Base-by-base conservation (phyloP, 2,113 vertebrate species). In the Cynocephalus volans region DNA sequence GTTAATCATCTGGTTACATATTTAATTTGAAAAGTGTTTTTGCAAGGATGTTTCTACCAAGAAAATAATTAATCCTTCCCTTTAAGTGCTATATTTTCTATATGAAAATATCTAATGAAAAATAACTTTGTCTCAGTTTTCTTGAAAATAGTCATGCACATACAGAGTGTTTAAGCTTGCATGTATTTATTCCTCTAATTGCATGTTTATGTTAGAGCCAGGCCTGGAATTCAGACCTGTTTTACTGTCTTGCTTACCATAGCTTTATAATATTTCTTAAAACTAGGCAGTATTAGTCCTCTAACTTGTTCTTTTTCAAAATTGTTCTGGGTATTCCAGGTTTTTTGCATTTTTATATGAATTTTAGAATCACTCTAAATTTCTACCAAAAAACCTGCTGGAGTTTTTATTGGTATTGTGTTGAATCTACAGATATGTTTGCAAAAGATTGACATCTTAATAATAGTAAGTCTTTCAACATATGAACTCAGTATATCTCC, bases 271-370 rank as follows among this genome's bases (percentile, higher is more conserved):
- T 77, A 89, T 72, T 89, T 93, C 60, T 83, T 93, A 24, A 87
- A 75, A 67, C 92, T 28, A 64, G 24, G 10, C 18, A 45, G 24
- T 76, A 14, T 93, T 85, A 69, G 19, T 93, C 28, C 45, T 81
- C 36, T 60, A 26, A 52, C 83, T 97, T 52, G 19, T 87, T 90
- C 24, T 67, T 95, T 90, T 97, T 73, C 69, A 77, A 19, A 84
- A 45, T 67, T 79, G 12, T 85, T 88, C 76, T 72, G 23, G 23
- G 64, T 93, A 75, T 81, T 91, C 9, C 90, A 17, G 31, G 31
- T 90, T 70, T 33, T 94, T 98, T 88, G 50, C 80, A 65, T 92
- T 88, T 88, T 85, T 19, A 83, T 64, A 13, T 92, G 67, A 93
- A 62, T 86, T 95, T 72, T 85, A 84, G 60, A 91, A 62, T 84